Percentiles rank a stretch among this genome's conserved stretches.
Evolutionary conservation across 37 sponge, comb jelly and placozoan genomes (phyloP).

Genomic region (Aphrocallistes beatrix): DNA sequence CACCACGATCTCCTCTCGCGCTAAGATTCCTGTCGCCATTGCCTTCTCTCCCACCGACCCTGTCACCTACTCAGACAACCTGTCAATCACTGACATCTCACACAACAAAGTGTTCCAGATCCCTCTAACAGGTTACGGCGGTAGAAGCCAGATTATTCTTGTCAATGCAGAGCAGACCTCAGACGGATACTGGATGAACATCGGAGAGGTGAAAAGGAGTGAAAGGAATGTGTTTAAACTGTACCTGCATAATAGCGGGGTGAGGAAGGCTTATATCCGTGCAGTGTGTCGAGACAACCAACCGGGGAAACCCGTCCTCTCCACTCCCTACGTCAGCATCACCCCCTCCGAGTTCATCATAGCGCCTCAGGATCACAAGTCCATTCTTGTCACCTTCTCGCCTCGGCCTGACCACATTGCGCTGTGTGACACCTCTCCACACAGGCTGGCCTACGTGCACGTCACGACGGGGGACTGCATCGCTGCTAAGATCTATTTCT

Average conservation of each 20-base stretch:
- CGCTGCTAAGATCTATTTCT: not conserved
- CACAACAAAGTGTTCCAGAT: slow-evolving; percentile 19
- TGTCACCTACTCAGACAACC: not conserved
- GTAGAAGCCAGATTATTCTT: not conserved
- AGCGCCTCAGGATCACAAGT: not conserved
- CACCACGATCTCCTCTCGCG: not conserved
- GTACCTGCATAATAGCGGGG: not conserved
- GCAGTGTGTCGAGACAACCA: slow-evolving; percentile 1
- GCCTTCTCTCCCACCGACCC: not conserved
- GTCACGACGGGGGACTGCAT: not conserved
- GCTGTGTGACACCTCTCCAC: not conserved
- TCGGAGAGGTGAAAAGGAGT: not conserved
- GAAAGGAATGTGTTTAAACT: not conserved
- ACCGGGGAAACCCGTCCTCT: not conserved
- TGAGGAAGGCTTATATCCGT: not conserved
- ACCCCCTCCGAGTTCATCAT: not conserved
- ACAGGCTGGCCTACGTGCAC: not conserved
- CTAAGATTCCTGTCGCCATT: not conserved
- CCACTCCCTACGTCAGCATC: not conserved
- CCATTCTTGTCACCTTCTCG: slow-evolving; percentile 7
- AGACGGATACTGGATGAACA: not conserved
- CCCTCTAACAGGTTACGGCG: not conserved
- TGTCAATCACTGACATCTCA: not conserved
- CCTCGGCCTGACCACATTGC: not conserved
- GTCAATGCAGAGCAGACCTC: not conserved